These are phyloP conservation scores for Periplaneta americana DNA, from an alignment of 1,140 invertebrate genomes.

Conservation along the genomic window DNA sequence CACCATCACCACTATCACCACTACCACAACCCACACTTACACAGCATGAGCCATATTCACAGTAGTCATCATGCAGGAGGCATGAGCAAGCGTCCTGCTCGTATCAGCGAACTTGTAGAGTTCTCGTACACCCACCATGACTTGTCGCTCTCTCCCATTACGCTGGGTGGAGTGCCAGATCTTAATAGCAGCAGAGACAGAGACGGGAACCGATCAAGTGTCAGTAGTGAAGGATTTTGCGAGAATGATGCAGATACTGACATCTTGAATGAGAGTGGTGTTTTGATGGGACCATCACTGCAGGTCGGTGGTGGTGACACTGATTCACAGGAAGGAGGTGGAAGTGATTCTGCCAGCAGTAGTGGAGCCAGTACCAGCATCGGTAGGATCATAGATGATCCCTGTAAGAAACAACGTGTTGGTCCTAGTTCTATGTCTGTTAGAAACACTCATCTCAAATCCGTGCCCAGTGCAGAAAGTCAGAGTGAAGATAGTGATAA, in stretches of 20 bases:
- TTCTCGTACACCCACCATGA: conserved; percentile 11
- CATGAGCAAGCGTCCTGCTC: background rate
- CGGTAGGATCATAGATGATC: conserved; percentile 16
- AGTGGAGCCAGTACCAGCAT: conserved; percentile 20
- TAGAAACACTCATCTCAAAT: background rate
- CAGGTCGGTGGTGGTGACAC: conserved; percentile 1
- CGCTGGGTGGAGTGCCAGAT: conserved; percentile 24
- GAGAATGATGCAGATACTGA: conserved; percentile 61
- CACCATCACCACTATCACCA: conserved; percentile 36
- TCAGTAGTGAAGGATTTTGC: conserved; percentile 93
- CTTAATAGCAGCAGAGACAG: conserved; percentile 18
- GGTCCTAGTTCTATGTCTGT: background rate
- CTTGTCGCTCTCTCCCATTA: conserved; percentile 9
- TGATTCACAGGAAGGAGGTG: conserved; percentile 14
- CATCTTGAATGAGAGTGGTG: conserved; percentile 5
- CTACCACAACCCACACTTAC: conserved; percentile 25
- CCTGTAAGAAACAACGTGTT: background rate
- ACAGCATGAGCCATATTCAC: conserved; percentile 16
- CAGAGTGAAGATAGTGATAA: conserved; percentile 4
- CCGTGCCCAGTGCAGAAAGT: background rate
- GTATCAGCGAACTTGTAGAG: conserved; percentile 29
- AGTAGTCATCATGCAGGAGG: background rate
- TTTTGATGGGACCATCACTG: background rate
- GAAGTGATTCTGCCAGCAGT: conserved; percentile 16
- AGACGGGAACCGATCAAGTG: conserved; percentile 85